These are phyloP conservation scores for Uloborus diversus DNA, from an alignment of 1,140 invertebrate species.

Conservation along the genomic window DNA sequence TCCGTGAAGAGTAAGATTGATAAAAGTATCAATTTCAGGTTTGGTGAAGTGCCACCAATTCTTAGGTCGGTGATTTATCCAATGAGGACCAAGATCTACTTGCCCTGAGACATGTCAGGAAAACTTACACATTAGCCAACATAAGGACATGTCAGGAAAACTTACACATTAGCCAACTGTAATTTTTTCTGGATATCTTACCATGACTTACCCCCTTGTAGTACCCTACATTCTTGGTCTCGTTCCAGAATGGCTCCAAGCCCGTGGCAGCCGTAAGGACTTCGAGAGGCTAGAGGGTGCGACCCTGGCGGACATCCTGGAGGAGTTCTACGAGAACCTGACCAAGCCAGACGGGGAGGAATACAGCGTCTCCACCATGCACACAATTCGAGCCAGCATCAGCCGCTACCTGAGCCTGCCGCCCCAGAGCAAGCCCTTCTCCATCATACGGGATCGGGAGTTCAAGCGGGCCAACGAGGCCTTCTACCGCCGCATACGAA, in stretches of 20 bases:
- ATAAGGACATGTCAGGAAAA: no score
- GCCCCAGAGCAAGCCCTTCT: slow-evolving; percentile 52
- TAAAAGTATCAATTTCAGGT: no score
- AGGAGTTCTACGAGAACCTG: slow-evolving; percentile 52
- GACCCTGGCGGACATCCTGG: slow-evolving; percentile 25
- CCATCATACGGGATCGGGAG: slow-evolving; percentile 48
- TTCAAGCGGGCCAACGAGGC: slow-evolving; percentile 54
- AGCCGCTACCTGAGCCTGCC: slow-evolving; percentile 53
- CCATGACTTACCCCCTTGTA: no score
- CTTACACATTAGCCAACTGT: no score
- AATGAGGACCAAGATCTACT: no score
- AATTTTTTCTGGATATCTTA: no score
- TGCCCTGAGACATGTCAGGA: no score
- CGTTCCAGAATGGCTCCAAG: slow-evolving; percentile 48
- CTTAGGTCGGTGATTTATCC: no score
- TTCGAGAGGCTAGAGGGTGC: slow-evolving; percentile 29
- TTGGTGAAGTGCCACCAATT: no score
- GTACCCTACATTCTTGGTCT: no score
- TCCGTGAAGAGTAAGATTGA: no score
- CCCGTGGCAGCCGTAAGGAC: slow-evolving; percentile 8
- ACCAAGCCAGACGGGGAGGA: slow-evolving; percentile 54
- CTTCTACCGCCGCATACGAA: slow-evolving; percentile 43
- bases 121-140: no score
- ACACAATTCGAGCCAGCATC: slow-evolving; percentile 56
- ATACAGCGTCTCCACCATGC: slow-evolving; percentile 54